A percentile compares a stretch with the other conserved stretches of the same genome.
Evolutionary conservation across 2,113 vertebrate genomes (phyloP).

Genomic region (Nipponia nippon): DNA sequence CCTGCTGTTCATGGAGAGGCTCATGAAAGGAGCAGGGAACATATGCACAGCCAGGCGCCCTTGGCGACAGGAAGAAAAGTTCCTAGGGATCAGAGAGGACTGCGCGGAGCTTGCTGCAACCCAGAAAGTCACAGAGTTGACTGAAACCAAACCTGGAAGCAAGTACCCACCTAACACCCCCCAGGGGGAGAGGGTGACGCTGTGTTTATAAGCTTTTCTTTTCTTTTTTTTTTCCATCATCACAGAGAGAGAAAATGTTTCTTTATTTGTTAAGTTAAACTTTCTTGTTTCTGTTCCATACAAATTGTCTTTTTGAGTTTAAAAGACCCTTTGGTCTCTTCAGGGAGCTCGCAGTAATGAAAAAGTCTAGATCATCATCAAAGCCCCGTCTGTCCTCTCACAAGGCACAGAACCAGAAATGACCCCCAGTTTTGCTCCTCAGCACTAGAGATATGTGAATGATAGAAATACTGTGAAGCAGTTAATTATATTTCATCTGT

Average conservation of each 20-base stretch:
- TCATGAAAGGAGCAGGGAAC: neutral
- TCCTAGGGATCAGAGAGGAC: neutral
- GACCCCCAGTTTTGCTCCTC: neutral
- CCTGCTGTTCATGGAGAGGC: slow-evolving; percentile 39
- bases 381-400: neutral
- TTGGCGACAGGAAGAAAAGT: neutral
- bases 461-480: neutral
- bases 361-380: neutral
- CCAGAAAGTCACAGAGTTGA: neutral
- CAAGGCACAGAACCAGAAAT: neutral
- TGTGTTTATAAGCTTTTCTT: neutral
- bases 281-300: neutral
- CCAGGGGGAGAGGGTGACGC: neutral
- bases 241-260: neutral
- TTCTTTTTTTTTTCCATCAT: neutral
- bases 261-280: neutral
- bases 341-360: neutral
- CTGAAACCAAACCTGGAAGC: slow-evolving; percentile 5
- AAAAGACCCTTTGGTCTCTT: neutral
- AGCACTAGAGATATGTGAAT: neutral
- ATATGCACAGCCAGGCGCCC: neutral
- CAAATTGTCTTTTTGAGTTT: neutral
- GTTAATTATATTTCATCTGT: neutral
- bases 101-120: neutral
- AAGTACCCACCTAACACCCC: neutral